phyloP scores from a whole-genome alignment of 2,113 vertebrate genomes.

The Chinchilla lanigera region DNA sequence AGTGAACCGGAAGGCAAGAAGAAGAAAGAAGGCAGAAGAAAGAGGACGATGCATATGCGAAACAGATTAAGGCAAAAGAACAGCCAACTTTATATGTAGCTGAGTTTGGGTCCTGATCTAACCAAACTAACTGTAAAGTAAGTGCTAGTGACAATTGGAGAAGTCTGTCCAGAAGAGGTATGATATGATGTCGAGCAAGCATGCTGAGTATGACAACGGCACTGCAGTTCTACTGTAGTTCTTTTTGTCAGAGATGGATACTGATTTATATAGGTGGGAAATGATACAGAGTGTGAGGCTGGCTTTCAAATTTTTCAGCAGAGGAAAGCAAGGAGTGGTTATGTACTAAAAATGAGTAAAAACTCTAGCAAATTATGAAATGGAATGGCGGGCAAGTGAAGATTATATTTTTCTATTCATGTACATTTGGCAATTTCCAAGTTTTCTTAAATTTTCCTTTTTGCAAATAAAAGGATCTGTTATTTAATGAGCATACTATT shows the following conservation, averaged over 20 bases:
- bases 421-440: slow-evolving; percentile 27
- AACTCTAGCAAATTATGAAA: neutral
- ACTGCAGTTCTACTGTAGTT: neutral
- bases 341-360: neutral
- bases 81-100: neutral
- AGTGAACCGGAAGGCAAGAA: neutral
- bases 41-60: too few species aligned
- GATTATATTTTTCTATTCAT: neutral
- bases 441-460: neutral
- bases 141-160: neutral
- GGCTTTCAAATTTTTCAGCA: neutral
- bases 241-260: neutral
- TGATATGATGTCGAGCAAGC: neutral
- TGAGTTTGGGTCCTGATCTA: neutral
- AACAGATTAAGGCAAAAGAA: neutral
- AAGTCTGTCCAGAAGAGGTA: neutral
- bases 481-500: slow-evolving; percentile 29
- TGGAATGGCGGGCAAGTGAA: neutral
- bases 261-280: neutral
- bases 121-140: neutral
- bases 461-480: neutral
- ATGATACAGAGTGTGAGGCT: neutral
- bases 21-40: neutral
- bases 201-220: neutral
- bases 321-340: neutral